These are phyloP conservation scores for Tympanoctomys barrerae DNA, from an alignment of 2,797 vertebrate genomes.

Conservation along the genomic window DNA sequence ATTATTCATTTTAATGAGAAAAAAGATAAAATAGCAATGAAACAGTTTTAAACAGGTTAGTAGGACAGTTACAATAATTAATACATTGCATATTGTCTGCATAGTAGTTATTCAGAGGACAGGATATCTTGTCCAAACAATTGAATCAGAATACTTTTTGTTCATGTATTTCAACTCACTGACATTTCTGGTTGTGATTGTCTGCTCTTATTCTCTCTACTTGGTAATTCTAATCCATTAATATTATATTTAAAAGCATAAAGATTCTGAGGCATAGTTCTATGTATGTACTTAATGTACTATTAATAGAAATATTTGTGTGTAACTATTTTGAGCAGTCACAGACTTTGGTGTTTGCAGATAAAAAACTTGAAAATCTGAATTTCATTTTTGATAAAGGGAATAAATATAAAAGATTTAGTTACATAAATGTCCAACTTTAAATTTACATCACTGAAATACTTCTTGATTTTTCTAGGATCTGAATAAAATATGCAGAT, in stretches of 20 bases:
- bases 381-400: conserved; percentile 38
- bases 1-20: no score
- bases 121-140: no score
- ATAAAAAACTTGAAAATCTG: conserved; percentile 55
- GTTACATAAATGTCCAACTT: conserved; percentile 31
- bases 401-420: conserved; percentile 21
- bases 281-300: neutral
- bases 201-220: neutral
- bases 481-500: conserved; percentile 29
- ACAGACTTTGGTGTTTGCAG: conserved; percentile 18
- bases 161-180: conserved; percentile 15
- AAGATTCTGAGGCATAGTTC: neutral
- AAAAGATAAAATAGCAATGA: no score
- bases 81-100: no score
- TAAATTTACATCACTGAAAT: conserved; percentile 52
- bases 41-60: no score
- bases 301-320: conserved; percentile 16
- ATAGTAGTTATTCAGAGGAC: no score
- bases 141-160: neutral
- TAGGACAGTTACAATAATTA: no score
- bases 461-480: conserved; percentile 17
- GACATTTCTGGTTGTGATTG: conserved; percentile 13
- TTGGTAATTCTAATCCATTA: conserved; percentile 34
- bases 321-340: conserved; percentile 19
- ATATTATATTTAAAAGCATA: conserved; percentile 55